Evolutionary conservation across 2,797 vertebrate genomes (phyloP).

Genomic region (Propithecus deckenii): DNA sequence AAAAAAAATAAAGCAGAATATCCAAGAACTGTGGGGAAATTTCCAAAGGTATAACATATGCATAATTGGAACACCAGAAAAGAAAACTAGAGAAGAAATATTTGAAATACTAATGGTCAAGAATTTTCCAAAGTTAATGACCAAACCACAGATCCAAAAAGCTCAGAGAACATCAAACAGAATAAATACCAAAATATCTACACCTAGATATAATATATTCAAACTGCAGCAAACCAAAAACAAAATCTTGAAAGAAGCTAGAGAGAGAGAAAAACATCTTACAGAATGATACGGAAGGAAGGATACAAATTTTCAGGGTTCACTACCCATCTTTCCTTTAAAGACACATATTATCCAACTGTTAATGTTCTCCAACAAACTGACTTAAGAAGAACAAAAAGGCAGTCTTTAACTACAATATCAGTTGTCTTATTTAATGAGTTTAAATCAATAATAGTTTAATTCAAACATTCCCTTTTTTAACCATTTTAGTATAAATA

Average conservation of each 20-base stretch:
- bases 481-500: background rate
- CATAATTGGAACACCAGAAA: background rate
- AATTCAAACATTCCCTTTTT: background rate
- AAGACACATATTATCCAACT: background rate
- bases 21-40: background rate
- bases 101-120: background rate
- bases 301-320: background rate
- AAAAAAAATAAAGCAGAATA: background rate
- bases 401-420: background rate
- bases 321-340: background rate
- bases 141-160: background rate
- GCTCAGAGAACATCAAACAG: background rate
- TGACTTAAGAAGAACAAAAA: slow-evolving; percentile 33
- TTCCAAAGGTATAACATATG: background rate
- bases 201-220: background rate
- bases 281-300: background rate
- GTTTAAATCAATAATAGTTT: background rate
- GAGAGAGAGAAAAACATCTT: background rate
- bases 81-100: background rate
- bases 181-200: background rate
- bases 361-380: background rate
- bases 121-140: background rate
- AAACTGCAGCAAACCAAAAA: background rate
- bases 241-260: background rate
- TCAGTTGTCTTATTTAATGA: background rate